Evolutionary conservation across 2,113 vertebrate genomes (phyloP).

Genomic region (Colinus virginianus): DNA sequence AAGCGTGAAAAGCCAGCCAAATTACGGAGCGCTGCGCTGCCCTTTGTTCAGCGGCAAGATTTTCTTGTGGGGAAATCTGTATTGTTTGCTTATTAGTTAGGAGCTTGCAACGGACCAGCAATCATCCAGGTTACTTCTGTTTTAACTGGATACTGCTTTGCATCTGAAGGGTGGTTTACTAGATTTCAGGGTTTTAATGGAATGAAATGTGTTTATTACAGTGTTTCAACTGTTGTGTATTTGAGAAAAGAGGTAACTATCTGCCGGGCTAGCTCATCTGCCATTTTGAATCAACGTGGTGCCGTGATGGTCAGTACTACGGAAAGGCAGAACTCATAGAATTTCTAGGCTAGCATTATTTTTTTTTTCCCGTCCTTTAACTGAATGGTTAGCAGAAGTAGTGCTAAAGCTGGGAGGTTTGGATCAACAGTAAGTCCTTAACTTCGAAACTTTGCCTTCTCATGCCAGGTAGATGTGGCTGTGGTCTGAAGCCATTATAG

Average conservation of each 20-base stretch:
- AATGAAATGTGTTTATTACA: not conserved
- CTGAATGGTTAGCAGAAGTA: not conserved
- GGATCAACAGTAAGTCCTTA: not conserved
- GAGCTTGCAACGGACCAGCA: not conserved
- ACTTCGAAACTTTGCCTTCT: not conserved
- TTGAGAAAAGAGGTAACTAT: not conserved
- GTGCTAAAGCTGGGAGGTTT: not conserved
- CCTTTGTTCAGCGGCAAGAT: constrained; percentile 36
- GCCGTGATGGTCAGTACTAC: not conserved
- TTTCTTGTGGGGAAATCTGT: not conserved
- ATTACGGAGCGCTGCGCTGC: not conserved
- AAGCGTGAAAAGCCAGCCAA: constrained; percentile 73
- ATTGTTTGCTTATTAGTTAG: not conserved
- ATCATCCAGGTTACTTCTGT: not conserved
- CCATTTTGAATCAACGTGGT: fast-evolving
- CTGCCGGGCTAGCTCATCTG: not conserved
- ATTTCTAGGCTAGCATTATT: not conserved
- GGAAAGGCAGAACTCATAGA: not conserved
- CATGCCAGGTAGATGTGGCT: not conserved
- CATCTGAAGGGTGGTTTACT: not conserved
- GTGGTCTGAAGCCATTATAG: not conserved
- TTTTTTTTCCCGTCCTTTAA: not conserved
- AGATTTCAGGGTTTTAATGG: not conserved
- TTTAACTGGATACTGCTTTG: not conserved
- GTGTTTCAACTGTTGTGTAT: not conserved